Evolutionary conservation across 2,888 invertebrate species (phyloP).

Genomic region (Xylophagus ater): DNA sequence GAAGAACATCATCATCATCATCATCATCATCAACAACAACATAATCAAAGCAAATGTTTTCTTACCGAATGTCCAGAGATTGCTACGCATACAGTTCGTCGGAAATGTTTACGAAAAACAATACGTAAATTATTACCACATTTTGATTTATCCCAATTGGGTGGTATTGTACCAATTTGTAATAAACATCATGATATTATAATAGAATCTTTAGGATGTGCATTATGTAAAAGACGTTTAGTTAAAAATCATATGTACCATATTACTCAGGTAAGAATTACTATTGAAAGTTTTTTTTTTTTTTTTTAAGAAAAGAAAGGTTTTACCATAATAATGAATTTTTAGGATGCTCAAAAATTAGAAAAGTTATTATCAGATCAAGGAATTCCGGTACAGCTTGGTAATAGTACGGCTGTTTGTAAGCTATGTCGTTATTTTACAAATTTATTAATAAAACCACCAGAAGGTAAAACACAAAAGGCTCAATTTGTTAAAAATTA

Average conservation of each 20-base stretch:
- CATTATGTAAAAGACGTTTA: slow-evolving; percentile 62
- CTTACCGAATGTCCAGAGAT: slow-evolving; percentile 50
- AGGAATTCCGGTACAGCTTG: slow-evolving; percentile 56
- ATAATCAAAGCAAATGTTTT: slow-evolving; percentile 42
- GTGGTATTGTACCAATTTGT: slow-evolving; percentile 51
- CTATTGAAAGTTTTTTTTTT: slow-evolving; percentile 5
- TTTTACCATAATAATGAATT: too few species aligned
- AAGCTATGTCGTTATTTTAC: slow-evolving; percentile 72
- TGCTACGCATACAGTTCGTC: slow-evolving; percentile 53
- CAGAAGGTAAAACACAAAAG: slow-evolving; percentile 41
- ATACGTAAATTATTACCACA: slow-evolving; percentile 52
- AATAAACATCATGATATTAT: slow-evolving; percentile 57
- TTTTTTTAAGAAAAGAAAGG: too few species aligned
- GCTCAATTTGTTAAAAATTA: slow-evolving; percentile 43
- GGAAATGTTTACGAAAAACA: slow-evolving; percentile 62
- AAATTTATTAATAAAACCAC: slow-evolving; percentile 55
- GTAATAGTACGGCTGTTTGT: slow-evolving; percentile 62
- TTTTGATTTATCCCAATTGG: slow-evolving; percentile 50
- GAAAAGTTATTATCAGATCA: slow-evolving; percentile 49
- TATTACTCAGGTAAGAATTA: slow-evolving; percentile 44
- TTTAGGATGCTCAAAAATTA: slow-evolving; percentile 44
- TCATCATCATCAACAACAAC: not conserved
- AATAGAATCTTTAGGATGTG: slow-evolving; percentile 63
- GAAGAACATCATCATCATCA: too few species aligned
- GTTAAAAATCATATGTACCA: slow-evolving; percentile 68